These are phyloP conservation scores for Atethmia centrago DNA, from an alignment of 2,888 invertebrate genomes.

Conservation along the genomic window DNA sequence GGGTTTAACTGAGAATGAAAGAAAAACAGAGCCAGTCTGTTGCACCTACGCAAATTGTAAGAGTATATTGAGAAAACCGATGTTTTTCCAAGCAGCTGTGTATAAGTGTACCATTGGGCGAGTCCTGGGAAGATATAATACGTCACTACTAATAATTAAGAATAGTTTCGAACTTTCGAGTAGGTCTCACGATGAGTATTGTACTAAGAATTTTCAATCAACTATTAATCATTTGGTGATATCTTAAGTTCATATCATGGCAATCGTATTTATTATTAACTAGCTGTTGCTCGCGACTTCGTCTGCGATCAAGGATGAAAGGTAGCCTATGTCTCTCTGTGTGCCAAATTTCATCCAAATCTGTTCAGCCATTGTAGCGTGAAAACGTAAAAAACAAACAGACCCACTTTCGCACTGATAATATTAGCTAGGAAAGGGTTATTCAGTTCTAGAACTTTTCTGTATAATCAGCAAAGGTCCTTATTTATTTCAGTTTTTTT, in stretches of 20 bases:
- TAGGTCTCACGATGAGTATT: background rate
- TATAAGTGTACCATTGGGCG: background rate
- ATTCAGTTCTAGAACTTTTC: background rate
- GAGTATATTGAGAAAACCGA: background rate
- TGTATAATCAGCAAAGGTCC: background rate
- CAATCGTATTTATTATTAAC: background rate
- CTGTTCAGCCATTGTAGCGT: too few relatives aligned
- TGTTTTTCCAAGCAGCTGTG: slow-evolving; percentile 7
- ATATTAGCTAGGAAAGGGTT: too few relatives aligned
- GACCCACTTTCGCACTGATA: background rate
- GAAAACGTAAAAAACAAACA: too few relatives aligned
- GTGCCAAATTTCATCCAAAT: too few relatives aligned
- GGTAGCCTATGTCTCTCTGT: too few relatives aligned
- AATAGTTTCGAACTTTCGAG: background rate
- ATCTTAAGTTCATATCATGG: background rate
- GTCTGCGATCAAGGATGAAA: too few relatives aligned
- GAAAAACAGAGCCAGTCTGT: slow-evolving; percentile 25
- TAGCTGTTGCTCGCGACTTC: too few relatives aligned
- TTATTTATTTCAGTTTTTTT: background rate
- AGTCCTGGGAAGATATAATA: background rate
- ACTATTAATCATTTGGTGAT: background rate
- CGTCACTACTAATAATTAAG: background rate
- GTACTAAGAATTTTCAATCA: background rate
- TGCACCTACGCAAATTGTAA: slow-evolving; percentile 4
- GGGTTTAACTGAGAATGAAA: slow-evolving; percentile 8